phyloP scores from a whole-genome alignment of 2,888 invertebrate genomes.

The Caenorhabditis afra region DNA sequence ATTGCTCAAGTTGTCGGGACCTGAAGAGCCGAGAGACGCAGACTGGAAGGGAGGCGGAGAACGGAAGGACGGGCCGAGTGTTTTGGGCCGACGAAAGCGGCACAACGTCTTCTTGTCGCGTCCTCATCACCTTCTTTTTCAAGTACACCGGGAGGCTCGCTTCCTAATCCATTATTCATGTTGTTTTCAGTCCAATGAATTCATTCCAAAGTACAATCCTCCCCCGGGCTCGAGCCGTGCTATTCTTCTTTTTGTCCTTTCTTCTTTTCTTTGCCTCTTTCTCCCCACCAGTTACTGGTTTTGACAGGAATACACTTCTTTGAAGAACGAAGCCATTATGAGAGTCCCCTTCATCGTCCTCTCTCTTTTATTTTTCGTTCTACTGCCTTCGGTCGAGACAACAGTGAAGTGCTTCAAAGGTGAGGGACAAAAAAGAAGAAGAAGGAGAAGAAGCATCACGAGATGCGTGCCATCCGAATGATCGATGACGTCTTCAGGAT shows the following conservation, averaged over 20 bases:
- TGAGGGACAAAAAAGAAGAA: not conserved
- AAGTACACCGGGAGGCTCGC: slow-evolving; percentile 15
- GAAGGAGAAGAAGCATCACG: not conserved
- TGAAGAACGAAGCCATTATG: slow-evolving; percentile 32
- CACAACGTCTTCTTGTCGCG: slow-evolving; percentile 21
- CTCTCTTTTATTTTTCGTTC: slow-evolving; percentile 13
- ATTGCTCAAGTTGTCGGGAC: slow-evolving; percentile 26
- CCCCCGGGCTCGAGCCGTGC: no score
- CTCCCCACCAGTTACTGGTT: slow-evolving; percentile 6
- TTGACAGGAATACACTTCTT: slow-evolving; percentile 26
- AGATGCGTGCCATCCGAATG: slow-evolving; percentile 26
- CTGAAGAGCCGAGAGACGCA: slow-evolving; percentile 33
- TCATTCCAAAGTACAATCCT: slow-evolving; percentile 50
- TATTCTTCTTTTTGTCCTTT: slow-evolving; percentile 10
- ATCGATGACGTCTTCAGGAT: slow-evolving; percentile 38
- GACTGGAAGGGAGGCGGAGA: slow-evolving; percentile 26
- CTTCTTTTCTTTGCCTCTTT: not conserved
- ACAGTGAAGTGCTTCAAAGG: slow-evolving; percentile 58
- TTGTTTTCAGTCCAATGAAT: slow-evolving; percentile 56
- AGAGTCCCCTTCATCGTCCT: slow-evolving; percentile 26
- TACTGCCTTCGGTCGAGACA: slow-evolving; percentile 9
- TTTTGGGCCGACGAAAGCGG: slow-evolving; percentile 38
- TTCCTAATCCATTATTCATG: slow-evolving; percentile 49
- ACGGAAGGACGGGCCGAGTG: slow-evolving; percentile 49
- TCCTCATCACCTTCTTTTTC: slow-evolving; percentile 6